These are phyloP conservation scores for Drosophila nigritarsus DNA, from an alignment of 2,888 invertebrate genomes.

Conservation along the genomic window DNA sequence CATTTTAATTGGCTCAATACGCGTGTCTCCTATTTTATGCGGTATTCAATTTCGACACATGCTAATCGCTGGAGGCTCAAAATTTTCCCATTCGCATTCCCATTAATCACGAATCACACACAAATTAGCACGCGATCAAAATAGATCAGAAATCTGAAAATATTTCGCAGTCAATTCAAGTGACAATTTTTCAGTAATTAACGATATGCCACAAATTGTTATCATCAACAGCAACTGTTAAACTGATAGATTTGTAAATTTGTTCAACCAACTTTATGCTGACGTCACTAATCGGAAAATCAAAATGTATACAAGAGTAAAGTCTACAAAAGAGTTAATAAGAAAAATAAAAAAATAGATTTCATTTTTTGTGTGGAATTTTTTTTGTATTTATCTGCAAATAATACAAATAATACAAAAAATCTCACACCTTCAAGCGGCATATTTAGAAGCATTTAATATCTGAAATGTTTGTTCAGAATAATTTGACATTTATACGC, in stretches of 20 bases:
- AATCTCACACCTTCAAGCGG: conserved; percentile 16
- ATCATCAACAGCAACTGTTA: conserved; percentile 45
- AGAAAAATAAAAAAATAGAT: neutral
- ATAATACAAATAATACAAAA: conserved; percentile 2
- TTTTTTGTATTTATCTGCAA: conserved; percentile 31
- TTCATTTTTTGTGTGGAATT: neutral
- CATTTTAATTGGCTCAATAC: conserved; percentile 58
- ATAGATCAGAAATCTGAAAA: conserved; percentile 56
- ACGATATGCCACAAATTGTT: conserved; percentile 48
- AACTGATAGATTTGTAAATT: conserved; percentile 26
- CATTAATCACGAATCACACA: conserved; percentile 49
- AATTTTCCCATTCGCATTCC: conserved; percentile 47
- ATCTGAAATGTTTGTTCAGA: conserved; percentile 59
- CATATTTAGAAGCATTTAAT: conserved; percentile 59
- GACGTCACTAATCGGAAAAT: conserved; percentile 63
- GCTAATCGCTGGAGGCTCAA: conserved; percentile 7
- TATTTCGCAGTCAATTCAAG: conserved; percentile 60
- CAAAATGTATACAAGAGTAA: conserved; percentile 49
- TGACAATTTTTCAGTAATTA: conserved; percentile 54
- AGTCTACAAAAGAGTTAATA: conserved; percentile 10
- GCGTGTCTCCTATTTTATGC: conserved; percentile 10
- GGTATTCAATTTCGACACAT: neutral
- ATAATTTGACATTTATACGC: conserved; percentile 65
- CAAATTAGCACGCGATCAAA: conserved; percentile 68
- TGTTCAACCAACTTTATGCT: conserved; percentile 26